Evolutionary conservation across 1,140 invertebrate species (phyloP), one percentile per base, ranked within the genome.

Genomic region (Copidosoma floridanum): DNA sequence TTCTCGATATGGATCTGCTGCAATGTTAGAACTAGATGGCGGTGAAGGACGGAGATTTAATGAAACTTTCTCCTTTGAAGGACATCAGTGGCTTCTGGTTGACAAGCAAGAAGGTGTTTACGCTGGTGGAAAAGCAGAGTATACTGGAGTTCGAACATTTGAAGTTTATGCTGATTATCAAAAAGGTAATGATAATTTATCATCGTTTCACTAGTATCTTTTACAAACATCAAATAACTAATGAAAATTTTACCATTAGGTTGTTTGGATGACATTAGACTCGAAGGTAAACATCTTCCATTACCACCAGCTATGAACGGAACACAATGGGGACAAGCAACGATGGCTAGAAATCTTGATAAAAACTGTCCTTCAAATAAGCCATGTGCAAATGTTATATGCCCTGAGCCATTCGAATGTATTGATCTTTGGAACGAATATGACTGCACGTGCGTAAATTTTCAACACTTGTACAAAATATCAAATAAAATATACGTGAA

Each of bases 341-440:
- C 93, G 21, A 92, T 94, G 88, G 91, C 89, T 4, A 82, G 92
- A 48, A 95, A 97, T 76, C 79, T 98, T 14, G 91, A 93, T 68
- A 88, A 88, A 47, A 90, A 93, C 69, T 99, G 97, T 76, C 88
- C 91, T 4, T 96, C 94, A 0, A 95, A 97, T 69, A 94, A 95
- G 71, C 94, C 95, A 20, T 98, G 95, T 75, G 87, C 90, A 44
- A 93, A 93, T 75, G 91, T 95, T 35, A 90, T 91, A 64, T 97
- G 95, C 74, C 89, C 89, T 0, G 89, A 91, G 68, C 92, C 93
- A n/a, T 95, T 96, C 75, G 91, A 94, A 65, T 99, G 97, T 80
- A 90, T 95, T 27, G 95, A 98, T 80, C 85, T 97, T 0, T 99
- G 95, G 95, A 94, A 93, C 78, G 89, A 93, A 79, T 94, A 94